phyloP scores from a whole-genome alignment of 2,888 invertebrate genomes.

The Sarcophaga rosellei region DNA sequence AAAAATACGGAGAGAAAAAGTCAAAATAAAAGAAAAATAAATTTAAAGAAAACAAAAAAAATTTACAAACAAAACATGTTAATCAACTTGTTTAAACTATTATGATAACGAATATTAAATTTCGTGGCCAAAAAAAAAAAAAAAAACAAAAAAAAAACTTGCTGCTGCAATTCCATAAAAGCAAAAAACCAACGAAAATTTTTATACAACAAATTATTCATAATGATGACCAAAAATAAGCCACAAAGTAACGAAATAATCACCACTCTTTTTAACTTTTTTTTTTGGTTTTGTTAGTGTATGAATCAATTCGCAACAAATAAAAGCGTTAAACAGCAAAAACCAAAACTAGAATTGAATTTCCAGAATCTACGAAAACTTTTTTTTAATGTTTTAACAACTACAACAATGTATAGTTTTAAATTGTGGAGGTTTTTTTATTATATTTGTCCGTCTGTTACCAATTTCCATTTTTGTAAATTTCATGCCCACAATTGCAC shows the following conservation, averaged over 20 bases:
- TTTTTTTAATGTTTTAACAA: background rate
- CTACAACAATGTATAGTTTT: background rate
- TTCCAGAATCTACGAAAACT: conserved; percentile 18
- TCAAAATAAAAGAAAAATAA: background rate
- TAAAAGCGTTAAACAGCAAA: background rate
- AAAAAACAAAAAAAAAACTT: conserved; percentile 3
- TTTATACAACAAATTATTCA: conserved; percentile 44
- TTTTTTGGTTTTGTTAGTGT: background rate
- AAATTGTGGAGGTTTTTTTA: conserved; percentile 23
- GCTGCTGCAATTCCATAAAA: too few species aligned
- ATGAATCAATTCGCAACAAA: conserved; percentile 18
- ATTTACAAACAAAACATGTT: conserved; percentile 41
- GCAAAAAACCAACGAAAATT: background rate
- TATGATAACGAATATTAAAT: conserved; percentile 22
- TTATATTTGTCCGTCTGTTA: background rate
- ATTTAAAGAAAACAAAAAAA: background rate
- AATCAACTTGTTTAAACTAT: conserved; percentile 27
- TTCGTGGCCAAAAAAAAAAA: conserved; percentile 14
- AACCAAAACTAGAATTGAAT: conserved; percentile 26
- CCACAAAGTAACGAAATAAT: background rate
- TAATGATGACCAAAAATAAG: conserved; percentile 41
- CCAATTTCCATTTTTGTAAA: background rate
- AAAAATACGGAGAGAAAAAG: background rate
- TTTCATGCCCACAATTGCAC: conserved; percentile 14
- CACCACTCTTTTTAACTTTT: background rate